These are phyloP conservation scores for Poeciliopsis prolifica DNA, from an alignment of 2,113 vertebrate species.

Conservation along the genomic window DNA sequence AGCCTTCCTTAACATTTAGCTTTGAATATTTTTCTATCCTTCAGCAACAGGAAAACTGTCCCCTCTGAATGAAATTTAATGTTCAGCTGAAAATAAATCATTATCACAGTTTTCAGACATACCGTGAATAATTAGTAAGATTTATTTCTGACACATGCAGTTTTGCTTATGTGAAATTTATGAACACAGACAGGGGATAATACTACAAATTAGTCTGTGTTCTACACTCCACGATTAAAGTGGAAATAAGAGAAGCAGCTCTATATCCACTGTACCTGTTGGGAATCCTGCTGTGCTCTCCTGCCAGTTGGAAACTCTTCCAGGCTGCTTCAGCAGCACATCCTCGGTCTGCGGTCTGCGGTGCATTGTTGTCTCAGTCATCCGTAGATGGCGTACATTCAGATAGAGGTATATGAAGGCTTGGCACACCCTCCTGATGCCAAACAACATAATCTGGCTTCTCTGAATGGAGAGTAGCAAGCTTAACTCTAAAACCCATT, in stretches of 20 bases:
- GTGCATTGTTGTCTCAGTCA: constrained; percentile 29
- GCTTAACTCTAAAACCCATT: constrained; percentile 31
- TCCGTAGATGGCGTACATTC: constrained; percentile 23
- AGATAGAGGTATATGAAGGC: constrained; percentile 27
- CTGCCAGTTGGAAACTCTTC: constrained; percentile 39
- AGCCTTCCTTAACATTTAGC: not conserved
- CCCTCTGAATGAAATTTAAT: not conserved
- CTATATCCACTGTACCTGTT: constrained; percentile 4
- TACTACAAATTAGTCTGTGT: not conserved
- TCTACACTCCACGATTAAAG: constrained; percentile 6
- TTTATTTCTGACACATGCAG: not conserved
- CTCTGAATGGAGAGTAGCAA: constrained; percentile 25
- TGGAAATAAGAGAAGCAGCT: constrained; percentile 4
- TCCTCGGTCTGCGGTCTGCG: not conserved
- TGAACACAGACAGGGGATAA: not conserved
- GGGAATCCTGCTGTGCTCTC: constrained; percentile 11
- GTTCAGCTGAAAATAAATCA: not conserved
- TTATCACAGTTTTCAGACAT: not conserved
- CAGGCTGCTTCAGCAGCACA: constrained; percentile 27
- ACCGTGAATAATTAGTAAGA: not conserved
- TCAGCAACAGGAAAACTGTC: not conserved
- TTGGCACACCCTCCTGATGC: constrained; percentile 22
- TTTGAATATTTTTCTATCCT: not conserved
- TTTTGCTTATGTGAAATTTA: not conserved
- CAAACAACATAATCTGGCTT: constrained; percentile 43